phyloP scores from a whole-genome alignment of 2,888 invertebrate species.

The Eutolmus rufibarbis region DNA sequence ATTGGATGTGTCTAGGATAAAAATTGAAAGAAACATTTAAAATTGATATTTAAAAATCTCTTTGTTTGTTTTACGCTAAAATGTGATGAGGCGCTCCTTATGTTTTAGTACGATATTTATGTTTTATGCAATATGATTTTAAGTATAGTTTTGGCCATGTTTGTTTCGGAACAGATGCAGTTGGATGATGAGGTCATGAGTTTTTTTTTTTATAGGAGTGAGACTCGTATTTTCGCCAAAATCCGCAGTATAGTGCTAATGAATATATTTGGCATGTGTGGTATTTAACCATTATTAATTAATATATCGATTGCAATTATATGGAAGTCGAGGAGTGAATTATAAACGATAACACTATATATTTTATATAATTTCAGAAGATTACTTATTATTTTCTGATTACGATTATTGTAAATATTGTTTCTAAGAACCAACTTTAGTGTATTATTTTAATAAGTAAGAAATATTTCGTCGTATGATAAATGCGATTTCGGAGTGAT shows the following conservation, averaged over 20 bases:
- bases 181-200: not conserved
- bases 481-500: no score
- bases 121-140: constrained; percentile 3
- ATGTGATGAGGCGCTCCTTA: constrained; percentile 4
- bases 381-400: no score
- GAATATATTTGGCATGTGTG: not conserved
- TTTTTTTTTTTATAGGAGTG: not conserved
- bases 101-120: not conserved
- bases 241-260: not conserved
- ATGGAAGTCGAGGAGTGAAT: no score
- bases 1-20: constrained; percentile 47
- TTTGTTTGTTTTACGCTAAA: not conserved
- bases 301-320: not conserved
- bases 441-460: no score
- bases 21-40: constrained; percentile 42
- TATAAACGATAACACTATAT: no score
- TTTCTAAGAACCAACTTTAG: no score
- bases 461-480: no score
- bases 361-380: no score
- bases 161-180: not conserved
- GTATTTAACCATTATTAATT: not conserved
- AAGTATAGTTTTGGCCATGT: not conserved
- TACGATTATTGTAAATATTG: no score
- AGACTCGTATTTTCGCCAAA: not conserved
- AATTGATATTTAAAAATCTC: not conserved